A percentile compares a stretch with the other conserved stretches of the same genome.
These are phyloP conservation scores for Malthinus seriepunctatus DNA, from an alignment of 2,888 invertebrate genomes.

Conservation along the genomic window DNA sequence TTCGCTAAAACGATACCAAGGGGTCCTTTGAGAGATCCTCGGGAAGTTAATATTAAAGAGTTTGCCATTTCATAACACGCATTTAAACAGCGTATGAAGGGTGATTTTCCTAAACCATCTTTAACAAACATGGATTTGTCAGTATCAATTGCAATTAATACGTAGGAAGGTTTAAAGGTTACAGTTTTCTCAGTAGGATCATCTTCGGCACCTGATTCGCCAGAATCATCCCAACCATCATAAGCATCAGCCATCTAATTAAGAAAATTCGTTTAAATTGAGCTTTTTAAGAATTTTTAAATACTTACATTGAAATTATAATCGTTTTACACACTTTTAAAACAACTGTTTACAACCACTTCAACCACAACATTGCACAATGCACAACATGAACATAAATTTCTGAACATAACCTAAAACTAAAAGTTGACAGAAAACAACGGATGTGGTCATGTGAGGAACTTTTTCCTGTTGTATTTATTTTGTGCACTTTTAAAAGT, in stretches of 20 bases:
- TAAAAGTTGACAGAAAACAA: too few relatives aligned
- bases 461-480: too few relatives aligned
- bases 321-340: too few relatives aligned
- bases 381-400: too few relatives aligned
- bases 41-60: constrained; percentile 10
- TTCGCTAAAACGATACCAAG: constrained; percentile 18
- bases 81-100: constrained; percentile 15
- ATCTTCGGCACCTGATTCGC: constrained; percentile 3
- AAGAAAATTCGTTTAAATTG: neutral
- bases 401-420: too few relatives aligned
- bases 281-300: too few relatives aligned
- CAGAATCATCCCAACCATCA: constrained; percentile 15
- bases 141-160: constrained; percentile 22
- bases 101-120: neutral
- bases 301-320: too few relatives aligned
- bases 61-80: constrained; percentile 16
- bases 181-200: neutral
- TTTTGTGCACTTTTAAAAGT: too few relatives aligned
- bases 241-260: constrained; percentile 19
- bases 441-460: too few relatives aligned
- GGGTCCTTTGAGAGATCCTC: constrained; percentile 15
- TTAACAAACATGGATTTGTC: constrained; percentile 21
- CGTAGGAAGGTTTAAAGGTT: constrained; percentile 19
- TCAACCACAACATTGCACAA: too few relatives aligned
- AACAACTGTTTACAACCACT: too few relatives aligned